Percentiles rank a stretch among this genome's conserved stretches.
phyloP scores from a whole-genome alignment of 2,888 invertebrate species.

The Eumerus sabulonum region DNA sequence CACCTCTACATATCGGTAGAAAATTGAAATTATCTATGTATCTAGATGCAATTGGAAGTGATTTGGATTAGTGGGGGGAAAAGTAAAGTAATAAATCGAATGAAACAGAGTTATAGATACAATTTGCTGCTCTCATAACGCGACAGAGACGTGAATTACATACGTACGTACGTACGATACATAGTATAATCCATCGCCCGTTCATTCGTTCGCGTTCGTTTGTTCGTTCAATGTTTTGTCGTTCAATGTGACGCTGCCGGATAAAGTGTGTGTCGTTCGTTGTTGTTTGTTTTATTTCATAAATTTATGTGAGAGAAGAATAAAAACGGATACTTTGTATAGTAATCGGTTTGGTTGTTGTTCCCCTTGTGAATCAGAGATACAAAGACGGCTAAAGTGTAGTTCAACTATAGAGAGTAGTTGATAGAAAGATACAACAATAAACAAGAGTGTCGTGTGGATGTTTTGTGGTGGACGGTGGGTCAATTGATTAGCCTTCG shows the following conservation, averaged over 20 bases:
- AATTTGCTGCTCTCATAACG: slow-evolving; percentile 63
- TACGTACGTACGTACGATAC: too few relatives aligned
- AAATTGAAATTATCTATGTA: too few relatives aligned
- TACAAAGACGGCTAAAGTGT: slow-evolving; percentile 41
- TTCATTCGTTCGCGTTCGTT: too few relatives aligned
- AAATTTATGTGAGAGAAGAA: slow-evolving; percentile 54
- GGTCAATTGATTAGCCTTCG: slow-evolving; percentile 57
- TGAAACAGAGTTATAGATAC: slow-evolving; percentile 59
- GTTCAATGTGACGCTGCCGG: slow-evolving; percentile 54
- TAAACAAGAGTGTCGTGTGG: slow-evolving; percentile 42
- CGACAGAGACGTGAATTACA: slow-evolving; percentile 55
- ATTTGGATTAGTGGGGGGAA: slow-evolving; percentile 43
- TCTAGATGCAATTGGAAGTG: slow-evolving; percentile 28
- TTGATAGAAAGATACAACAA: slow-evolving; percentile 49
- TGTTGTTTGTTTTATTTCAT: slow-evolving; percentile 23
- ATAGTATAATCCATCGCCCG: too few relatives aligned
- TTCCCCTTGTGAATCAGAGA: slow-evolving; percentile 42
- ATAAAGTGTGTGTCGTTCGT: slow-evolving; percentile 55
- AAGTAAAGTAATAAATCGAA: slow-evolving; percentile 56
- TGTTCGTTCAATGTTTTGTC: slow-evolving; percentile 24
- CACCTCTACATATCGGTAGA: too few relatives aligned
- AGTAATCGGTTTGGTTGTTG: too few relatives aligned
- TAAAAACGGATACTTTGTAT: slow-evolving; percentile 40
- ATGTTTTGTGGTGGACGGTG: slow-evolving; percentile 49
- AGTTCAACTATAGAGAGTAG: slow-evolving; percentile 21